phyloP scores from a whole-genome alignment of 2,797 vertebrate species.

The Lepus oiostolus region DNA sequence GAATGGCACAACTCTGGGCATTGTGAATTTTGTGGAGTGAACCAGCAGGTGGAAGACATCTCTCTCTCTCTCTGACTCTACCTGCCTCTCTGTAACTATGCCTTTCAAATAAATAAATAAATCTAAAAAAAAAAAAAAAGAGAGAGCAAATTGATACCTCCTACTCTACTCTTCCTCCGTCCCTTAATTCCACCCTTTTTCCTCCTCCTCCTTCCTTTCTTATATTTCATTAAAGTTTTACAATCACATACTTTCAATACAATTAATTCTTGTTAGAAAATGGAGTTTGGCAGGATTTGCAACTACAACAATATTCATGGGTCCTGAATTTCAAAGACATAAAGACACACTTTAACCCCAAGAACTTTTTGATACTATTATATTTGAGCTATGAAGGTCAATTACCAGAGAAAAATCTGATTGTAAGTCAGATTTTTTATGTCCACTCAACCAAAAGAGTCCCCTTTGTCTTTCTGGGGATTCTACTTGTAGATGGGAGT shows the following conservation, averaged over 20 bases:
- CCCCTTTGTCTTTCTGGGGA: neutral
- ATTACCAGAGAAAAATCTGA: neutral
- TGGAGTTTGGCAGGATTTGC: neutral
- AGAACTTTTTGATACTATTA: neutral
- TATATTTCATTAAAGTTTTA: too few relatives aligned
- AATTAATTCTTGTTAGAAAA: neutral
- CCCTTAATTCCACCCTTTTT: too few relatives aligned
- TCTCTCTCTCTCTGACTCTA: too few relatives aligned
- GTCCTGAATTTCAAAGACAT: neutral
- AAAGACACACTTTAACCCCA: neutral
- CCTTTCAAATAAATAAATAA: too few relatives aligned
- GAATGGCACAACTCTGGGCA: too few relatives aligned
- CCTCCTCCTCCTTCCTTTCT: too few relatives aligned
- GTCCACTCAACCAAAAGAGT: neutral
- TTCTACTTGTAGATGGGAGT: constrained; percentile 23
- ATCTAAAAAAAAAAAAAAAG: too few relatives aligned
- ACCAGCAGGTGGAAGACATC: too few relatives aligned
- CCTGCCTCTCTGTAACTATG: too few relatives aligned
- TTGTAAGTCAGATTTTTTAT: neutral
- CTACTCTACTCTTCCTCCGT: too few relatives aligned
- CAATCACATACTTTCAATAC: neutral
- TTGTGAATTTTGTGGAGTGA: too few relatives aligned
- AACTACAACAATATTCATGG: neutral
- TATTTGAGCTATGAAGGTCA: neutral
- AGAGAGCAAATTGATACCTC: too few relatives aligned